phyloP scores from a whole-genome alignment of 1,140 invertebrate genomes.

The Zeugodacus cucurbitae region DNA sequence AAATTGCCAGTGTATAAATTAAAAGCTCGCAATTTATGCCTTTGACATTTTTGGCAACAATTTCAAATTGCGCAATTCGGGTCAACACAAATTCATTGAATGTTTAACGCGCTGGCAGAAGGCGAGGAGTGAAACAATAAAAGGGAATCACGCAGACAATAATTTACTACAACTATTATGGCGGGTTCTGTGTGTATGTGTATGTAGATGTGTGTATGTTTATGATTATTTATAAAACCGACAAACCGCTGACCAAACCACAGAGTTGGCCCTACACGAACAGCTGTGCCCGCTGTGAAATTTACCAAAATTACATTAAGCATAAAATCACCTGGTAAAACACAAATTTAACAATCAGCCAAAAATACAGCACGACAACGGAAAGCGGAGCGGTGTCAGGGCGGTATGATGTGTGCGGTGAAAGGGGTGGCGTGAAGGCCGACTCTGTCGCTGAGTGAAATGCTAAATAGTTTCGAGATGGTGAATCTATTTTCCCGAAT shows the following conservation, averaged over 20 bases:
- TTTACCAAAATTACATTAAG: constrained; percentile 43
- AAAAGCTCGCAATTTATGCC: background rate
- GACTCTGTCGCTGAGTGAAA: background rate
- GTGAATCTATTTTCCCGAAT: background rate
- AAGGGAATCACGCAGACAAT: background rate
- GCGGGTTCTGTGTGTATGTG: background rate
- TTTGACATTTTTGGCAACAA: constrained; percentile 33
- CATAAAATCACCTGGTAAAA: constrained; percentile 43
- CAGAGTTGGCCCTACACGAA: constrained; percentile 5
- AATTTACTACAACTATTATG: background rate
- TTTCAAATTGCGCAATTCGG: background rate
- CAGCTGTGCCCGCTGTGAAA: constrained; percentile 27
- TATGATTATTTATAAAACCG: background rate
- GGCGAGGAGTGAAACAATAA: background rate
- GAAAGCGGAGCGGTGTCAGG: too few species aligned
- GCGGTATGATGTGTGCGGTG: background rate
- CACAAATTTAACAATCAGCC: constrained; percentile 28
- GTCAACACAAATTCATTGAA: constrained; percentile 25
- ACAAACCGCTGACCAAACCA: background rate
- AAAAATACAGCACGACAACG: background rate
- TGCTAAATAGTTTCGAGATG: background rate
- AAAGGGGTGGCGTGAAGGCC: background rate
- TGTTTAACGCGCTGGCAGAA: background rate
- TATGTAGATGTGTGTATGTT: background rate
- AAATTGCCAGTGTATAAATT: background rate